Evolutionary conservation across 2,113 vertebrate species (phyloP).

Genomic region (Lontra canadensis): DNA sequence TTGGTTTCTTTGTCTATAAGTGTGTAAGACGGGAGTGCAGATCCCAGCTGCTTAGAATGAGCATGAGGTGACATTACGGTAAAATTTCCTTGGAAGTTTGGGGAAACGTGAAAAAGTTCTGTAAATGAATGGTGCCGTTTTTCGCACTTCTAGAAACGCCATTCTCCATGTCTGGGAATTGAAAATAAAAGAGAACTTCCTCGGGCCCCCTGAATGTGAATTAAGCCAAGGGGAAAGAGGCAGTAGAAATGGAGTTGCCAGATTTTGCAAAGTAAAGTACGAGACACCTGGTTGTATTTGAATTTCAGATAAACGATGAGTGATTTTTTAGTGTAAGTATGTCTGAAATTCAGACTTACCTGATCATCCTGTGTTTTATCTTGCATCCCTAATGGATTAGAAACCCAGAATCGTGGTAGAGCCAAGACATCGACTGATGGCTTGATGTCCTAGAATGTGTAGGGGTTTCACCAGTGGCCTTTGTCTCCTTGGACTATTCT

Average conservation of each 20-base stretch:
- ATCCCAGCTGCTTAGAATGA: background rate
- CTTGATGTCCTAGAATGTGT: background rate
- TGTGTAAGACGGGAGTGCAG: background rate
- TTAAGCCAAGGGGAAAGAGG: background rate
- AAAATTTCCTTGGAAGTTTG: background rate
- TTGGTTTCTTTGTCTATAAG: accelerated
- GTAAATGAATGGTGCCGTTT: background rate
- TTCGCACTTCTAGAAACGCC: background rate
- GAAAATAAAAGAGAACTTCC: background rate
- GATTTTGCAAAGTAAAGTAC: background rate
- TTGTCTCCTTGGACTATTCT: background rate
- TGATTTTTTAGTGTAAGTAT: background rate
- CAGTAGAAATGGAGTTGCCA: background rate
- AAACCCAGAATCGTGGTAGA: background rate
- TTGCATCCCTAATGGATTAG: background rate
- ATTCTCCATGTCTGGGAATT: background rate
- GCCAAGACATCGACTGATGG: background rate
- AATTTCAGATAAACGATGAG: background rate
- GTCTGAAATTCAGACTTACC: background rate
- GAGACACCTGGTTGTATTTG: background rate
- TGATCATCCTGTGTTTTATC: background rate
- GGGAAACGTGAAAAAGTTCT: background rate
- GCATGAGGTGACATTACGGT: background rate
- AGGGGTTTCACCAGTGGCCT: background rate
- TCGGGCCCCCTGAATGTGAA: background rate